Percentiles rank a stretch among this genome's conserved stretches.
Conservation (phyloP, 2,888 invertebrate species). For the Drosophila demipolita region DNA sequence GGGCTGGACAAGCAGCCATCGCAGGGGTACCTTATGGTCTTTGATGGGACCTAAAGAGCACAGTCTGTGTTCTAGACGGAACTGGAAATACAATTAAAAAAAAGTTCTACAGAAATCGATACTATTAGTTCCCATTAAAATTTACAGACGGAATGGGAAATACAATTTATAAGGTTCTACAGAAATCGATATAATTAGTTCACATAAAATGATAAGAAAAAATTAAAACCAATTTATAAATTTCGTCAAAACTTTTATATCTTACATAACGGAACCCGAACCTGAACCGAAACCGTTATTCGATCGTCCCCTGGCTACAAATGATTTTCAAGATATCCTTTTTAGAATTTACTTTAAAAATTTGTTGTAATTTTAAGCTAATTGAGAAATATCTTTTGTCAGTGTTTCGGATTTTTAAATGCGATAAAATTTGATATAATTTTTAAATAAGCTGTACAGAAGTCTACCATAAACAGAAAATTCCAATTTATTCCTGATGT, state of each 20-base stretch:
- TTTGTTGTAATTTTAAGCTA: neutral
- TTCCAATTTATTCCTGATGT: neutral
- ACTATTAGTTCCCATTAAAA: neutral
- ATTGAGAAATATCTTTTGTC: neutral
- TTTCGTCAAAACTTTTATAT: neutral
- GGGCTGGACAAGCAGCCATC: slow-evolving; percentile 20
- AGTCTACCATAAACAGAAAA: neutral
- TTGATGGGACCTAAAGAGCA: neutral
- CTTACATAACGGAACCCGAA: neutral
- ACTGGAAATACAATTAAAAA: neutral
- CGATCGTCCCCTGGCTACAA: neutral
- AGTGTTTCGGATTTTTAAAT: neutral
- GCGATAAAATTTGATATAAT: too few species aligned
- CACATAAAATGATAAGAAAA: neutral
- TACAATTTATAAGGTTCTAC: neutral
- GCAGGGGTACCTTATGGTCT: neutral
- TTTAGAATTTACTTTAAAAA: neutral
- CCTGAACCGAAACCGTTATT: neutral
- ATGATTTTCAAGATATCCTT: neutral
- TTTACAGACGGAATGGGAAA: neutral
- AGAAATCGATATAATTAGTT: neutral
- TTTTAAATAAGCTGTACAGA: neutral
- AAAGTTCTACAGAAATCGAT: neutral
- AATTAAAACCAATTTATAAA: neutral
- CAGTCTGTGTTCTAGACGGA: neutral